A percentile compares a stretch with the other conserved stretches of the same genome.
These are phyloP conservation scores for Ormia ochracea DNA, from an alignment of 2,888 invertebrate genomes.

Conservation along the genomic window DNA sequence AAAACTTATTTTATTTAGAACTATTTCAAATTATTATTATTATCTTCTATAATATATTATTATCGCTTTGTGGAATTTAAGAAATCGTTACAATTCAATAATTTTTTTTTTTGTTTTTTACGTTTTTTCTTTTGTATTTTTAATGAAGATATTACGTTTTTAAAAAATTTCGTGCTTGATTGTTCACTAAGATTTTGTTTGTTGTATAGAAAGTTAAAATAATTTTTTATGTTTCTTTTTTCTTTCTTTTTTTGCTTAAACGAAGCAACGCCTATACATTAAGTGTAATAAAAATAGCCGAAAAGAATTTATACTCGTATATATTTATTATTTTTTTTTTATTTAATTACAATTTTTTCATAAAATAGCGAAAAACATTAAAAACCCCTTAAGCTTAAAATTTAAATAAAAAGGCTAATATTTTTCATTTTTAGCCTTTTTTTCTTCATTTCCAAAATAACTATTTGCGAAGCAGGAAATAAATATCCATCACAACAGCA, in stretches of 20 bases:
- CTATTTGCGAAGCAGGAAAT: slow-evolving; percentile 8
- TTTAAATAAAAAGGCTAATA: neutral
- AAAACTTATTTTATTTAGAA: neutral
- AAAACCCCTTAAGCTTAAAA: too few species aligned
- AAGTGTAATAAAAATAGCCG: neutral
- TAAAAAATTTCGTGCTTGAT: slow-evolving; percentile 12
- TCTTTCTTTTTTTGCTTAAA: slow-evolving; percentile 4
- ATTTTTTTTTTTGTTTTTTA: neutral
- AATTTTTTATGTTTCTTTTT: slow-evolving; percentile 1
- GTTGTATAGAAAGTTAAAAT: neutral
- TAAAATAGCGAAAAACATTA: too few species aligned
- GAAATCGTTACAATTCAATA: neutral
- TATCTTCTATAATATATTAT: neutral
- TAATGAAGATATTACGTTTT: slow-evolving; percentile 42
- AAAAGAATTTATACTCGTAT: too few species aligned
- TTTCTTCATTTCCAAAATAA: neutral
- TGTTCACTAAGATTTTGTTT: slow-evolving; percentile 27
- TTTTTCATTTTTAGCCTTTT: neutral
- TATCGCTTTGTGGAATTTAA: slow-evolving; percentile 18
- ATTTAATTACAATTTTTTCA: too few species aligned
- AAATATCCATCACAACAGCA: slow-evolving; percentile 2
- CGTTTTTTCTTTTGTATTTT: slow-evolving; percentile 1
- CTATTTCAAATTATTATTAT: slow-evolving; percentile 1
- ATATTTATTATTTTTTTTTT: too few species aligned
- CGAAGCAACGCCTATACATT: slow-evolving; percentile 19